These are phyloP conservation scores for Polylopha cassiicola DNA, from an alignment of 2,888 invertebrate genomes.

Conservation along the genomic window DNA sequence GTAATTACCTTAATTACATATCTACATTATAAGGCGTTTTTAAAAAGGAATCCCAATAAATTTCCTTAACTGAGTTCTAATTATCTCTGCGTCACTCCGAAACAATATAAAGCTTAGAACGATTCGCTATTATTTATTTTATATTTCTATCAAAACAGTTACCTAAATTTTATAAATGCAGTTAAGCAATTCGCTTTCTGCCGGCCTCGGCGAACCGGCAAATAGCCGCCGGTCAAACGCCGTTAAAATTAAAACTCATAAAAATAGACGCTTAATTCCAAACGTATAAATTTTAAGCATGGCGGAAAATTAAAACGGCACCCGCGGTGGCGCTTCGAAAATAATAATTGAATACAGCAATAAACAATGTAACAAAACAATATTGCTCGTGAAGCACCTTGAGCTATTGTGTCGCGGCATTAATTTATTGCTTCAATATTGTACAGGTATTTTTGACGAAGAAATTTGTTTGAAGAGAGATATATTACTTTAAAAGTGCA, in stretches of 20 bases:
- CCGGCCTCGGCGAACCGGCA: slow-evolving; percentile 27
- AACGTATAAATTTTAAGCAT: slow-evolving; percentile 48
- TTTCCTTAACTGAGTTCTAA: too few relatives aligned
- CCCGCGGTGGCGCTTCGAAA: slow-evolving; percentile 42
- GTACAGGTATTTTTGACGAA: slow-evolving; percentile 15
- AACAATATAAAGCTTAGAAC: too few relatives aligned
- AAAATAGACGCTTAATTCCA: slow-evolving; percentile 34
- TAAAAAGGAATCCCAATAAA: too few relatives aligned
- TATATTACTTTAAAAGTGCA: too few relatives aligned
- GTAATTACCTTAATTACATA: too few relatives aligned
- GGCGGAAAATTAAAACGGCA: slow-evolving; percentile 57
- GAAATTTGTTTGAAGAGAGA: too few relatives aligned
- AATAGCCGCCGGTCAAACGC: slow-evolving; percentile 22
- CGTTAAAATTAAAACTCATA: slow-evolving; percentile 34
- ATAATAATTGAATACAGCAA: slow-evolving; percentile 44
- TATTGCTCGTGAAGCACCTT: slow-evolving; percentile 36
- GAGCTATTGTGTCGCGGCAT: slow-evolving; percentile 23
- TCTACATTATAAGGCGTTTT: too few relatives aligned
- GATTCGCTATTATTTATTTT: too few relatives aligned
- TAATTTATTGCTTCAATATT: slow-evolving; percentile 39
- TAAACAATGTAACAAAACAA: slow-evolving; percentile 46
- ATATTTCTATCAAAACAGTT: too few relatives aligned
- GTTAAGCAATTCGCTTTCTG: slow-evolving; percentile 25
- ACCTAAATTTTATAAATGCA: slow-evolving; percentile 9
- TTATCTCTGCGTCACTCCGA: too few relatives aligned